A percentile compares a stretch with the other conserved stretches of the same genome.
Evolutionary conservation across 2,888 invertebrate species (phyloP).

Genomic region (Oligia strigilis): DNA sequence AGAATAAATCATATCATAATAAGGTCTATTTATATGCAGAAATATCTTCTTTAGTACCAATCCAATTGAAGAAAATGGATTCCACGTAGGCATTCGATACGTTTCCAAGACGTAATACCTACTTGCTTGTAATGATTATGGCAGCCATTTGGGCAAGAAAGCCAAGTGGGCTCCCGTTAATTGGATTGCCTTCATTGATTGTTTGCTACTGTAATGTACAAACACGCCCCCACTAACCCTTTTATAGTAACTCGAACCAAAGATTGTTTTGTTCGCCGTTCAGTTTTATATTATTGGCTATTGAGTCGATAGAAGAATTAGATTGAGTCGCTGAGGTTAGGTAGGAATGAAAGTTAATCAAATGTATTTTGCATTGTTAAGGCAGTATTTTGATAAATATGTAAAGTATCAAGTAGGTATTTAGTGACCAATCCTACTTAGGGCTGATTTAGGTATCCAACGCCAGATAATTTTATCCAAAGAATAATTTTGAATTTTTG

Average conservation of each 20-base stretch:
- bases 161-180: conserved; percentile 82
- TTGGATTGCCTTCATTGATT: conserved; percentile 83
- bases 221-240: conserved; percentile 59
- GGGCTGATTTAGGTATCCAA: too few relatives aligned
- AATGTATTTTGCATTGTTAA: neutral
- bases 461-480: too few relatives aligned
- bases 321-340: conserved; percentile 7
- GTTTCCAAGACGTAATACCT: conserved; percentile 65
- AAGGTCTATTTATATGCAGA: conserved; percentile 58
- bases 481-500: too few relatives aligned
- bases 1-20: conserved; percentile 56
- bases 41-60: conserved; percentile 63
- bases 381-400: neutral
- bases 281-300: conserved; percentile 43
- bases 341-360: neutral
- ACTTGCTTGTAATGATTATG: conserved; percentile 83
- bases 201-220: conserved; percentile 73
- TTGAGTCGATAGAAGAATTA: conserved; percentile 7
- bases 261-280: conserved; percentile 46
- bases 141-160: conserved; percentile 80
- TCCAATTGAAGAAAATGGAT: conserved; percentile 71
- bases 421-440: neutral
- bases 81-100: conserved; percentile 70
- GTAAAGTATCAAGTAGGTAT: neutral
- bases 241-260: conserved; percentile 44